These are phyloP conservation scores for Neuroscelio doddi DNA, from an alignment of 2,888 invertebrate species.

Conservation along the genomic window DNA sequence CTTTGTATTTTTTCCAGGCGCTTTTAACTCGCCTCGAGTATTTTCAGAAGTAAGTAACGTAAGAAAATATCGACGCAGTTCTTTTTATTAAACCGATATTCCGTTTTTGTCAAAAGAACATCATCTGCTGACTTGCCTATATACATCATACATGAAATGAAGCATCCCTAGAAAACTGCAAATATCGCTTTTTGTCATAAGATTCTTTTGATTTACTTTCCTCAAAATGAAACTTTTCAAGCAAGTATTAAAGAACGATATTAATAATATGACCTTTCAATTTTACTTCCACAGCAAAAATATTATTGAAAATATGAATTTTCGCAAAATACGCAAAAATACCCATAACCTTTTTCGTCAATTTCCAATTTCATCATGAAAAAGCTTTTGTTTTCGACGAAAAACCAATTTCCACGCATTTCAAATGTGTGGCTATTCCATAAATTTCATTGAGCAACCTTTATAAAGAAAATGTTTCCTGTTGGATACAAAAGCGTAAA, in stretches of 20 bases:
- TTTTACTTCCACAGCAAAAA: too few species aligned
- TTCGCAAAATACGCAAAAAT: too few species aligned
- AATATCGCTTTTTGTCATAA: too few species aligned
- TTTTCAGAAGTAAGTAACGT: slow-evolving; percentile 27
- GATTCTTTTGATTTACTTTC: too few species aligned
- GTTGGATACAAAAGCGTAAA: background rate
- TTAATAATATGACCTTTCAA: too few species aligned
- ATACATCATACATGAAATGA: slow-evolving; percentile 27
- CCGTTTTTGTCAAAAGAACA: slow-evolving; percentile 26
- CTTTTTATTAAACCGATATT: slow-evolving; percentile 34
- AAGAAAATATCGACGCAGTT: slow-evolving; percentile 21
- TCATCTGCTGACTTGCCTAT: slow-evolving; percentile 26
- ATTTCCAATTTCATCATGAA: slow-evolving; percentile 25
- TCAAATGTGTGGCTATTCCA: background rate
- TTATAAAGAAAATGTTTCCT: background rate
- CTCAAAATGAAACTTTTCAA: too few species aligned
- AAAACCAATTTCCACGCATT: slow-evolving; percentile 3
- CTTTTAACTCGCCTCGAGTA: slow-evolving; percentile 15
- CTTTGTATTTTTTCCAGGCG: slow-evolving; percentile 23
- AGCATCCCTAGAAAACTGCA: background rate
- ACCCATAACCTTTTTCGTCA: too few species aligned
- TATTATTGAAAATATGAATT: too few species aligned
- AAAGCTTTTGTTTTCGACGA: too few species aligned
- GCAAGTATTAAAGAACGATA: too few species aligned
- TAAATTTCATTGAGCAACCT: background rate